Base-by-base conservation (phyloP, 2,888 invertebrate species). In the Thereva nobilitata region DNA sequence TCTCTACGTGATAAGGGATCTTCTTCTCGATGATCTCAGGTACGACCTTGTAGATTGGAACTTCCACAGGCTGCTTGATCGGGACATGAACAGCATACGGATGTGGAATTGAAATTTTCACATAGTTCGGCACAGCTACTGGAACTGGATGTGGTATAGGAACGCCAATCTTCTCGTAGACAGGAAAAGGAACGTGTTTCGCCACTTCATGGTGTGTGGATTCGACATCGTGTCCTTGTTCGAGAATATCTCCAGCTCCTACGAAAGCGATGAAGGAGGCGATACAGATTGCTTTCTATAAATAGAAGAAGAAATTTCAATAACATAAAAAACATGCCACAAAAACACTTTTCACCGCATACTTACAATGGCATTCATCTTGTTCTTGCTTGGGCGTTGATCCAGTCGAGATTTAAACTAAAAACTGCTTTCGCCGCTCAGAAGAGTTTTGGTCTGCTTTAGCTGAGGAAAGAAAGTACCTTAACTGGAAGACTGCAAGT, bases 141-240 rank as follows among this genome's bases (percentile, higher is more conserved):
- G 88, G 87, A 34, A 89, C 86, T 0, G 89, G 88, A 74, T 90
- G 89, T 0, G 89, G 90, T 55, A 89, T 85, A n/a, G 89, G 87
- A 9, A 89, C 85, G 1, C 88, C 89, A 71, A 89, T 84, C 81
- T 89, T 89, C 80, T 89, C 89, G 69, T 89, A 84, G 67, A 89
- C 87, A 4, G 87, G 88, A 55, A 88, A 86, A 53, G 88, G 88
- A 72, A 89, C 86, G 1, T 87, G 88, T 77, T 88, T 87, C 0
- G 87, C 86, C 78, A 87, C 84, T 74, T 89, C 89, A 40, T 88
- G 83, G 76, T 89, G 87, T 7, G 88, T 86, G 54, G 82, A 81
- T n/a, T 82, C 82, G 34, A 80, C 77, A 74, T 85, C 84, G 70
- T 86, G 84, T 72, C 84, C 85, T 10, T 83, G 82, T 72, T 84